Evolutionary conservation across 2,113 vertebrate genomes (phyloP).

Genomic region (Neopipo cinnamomea): DNA sequence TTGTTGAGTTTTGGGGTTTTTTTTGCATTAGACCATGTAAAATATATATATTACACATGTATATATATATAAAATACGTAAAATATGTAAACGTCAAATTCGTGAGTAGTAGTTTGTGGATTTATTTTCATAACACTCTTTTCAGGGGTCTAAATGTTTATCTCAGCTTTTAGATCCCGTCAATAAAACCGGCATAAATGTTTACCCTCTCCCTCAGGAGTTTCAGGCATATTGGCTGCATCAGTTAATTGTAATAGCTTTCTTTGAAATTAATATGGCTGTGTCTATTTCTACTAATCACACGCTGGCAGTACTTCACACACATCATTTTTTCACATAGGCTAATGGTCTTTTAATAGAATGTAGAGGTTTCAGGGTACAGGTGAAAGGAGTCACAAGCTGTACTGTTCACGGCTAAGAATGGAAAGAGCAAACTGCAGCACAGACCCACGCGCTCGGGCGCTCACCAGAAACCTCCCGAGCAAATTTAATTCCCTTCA

Average conservation of each 20-base stretch:
- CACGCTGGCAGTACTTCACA: conserved; percentile 21
- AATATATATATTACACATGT: not conserved
- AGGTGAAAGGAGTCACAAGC: not conserved
- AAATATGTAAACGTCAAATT: not conserved
- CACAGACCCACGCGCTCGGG: not conserved
- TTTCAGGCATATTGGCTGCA: not conserved
- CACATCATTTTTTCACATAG: not conserved
- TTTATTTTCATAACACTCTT: not conserved
- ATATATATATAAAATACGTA: not conserved
- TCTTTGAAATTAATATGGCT: conserved; percentile 23
- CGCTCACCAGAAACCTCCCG: not conserved
- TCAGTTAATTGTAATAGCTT: conserved; percentile 5
- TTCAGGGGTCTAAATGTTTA: not conserved
- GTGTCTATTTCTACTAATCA: conserved; percentile 10
- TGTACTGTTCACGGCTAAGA: conserved; percentile 30
- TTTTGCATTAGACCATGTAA: not conserved
- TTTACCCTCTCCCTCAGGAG: not conserved
- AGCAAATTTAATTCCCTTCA: not conserved
- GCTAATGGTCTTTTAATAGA: conserved; percentile 27
- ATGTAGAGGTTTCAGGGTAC: not conserved
- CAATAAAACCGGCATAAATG: not conserved
- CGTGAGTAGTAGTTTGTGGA: not conserved
- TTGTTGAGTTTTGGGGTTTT: not conserved
- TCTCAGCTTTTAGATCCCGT: not conserved
- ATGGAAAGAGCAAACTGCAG: conserved; percentile 39